Evolutionary conservation across 2,888 invertebrate genomes (phyloP), one percentile per base, ranked within the genome.

Genomic region (Athrips mouffetella): DNA sequence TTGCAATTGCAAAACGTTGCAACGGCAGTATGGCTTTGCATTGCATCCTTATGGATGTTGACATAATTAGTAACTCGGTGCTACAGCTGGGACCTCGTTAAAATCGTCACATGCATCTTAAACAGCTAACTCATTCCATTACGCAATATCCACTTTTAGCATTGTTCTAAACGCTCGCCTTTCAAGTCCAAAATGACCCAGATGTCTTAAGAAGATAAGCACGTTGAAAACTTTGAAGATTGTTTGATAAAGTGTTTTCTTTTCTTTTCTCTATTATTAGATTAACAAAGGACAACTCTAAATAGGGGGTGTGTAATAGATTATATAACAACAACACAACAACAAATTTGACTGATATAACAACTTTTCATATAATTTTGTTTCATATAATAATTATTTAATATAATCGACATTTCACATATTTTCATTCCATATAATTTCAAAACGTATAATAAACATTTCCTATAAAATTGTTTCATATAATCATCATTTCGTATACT

Each of bases 21-120:
- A 55, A 54, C 55, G 39, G 42, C 18, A 37, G 42, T n/a, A n/a
- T n/a, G n/a, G n/a, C n/a, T n/a, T n/a, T n/a, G n/a, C n/a, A n/a
- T 37, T 47, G 51, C 49, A 50, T 58, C 30, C 57, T 50, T 49
- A 49, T 54, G 54, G 49, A 46, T 63, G 57, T 65, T 63, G 57
- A 65, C 60, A 60, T 57, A 58, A 77, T 77, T 77, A 77, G 76
- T 66, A 58, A 50, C 56, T 49, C 48, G 55, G 51, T 54, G 63
- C 59, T 56, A 67, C 50, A 20, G 21, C 29, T 40, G 35, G 30
- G 44, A 23, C 40, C 37, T 45, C 48, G 82, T 72, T 80, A 83
- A 76, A 79, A 78, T 75, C 66, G 62, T 64, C 78, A 72, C 67
- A 56, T 63, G 64, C 65, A 70, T 71, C 59, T 67, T 79, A 80